These are phyloP conservation scores for Chiloscyllium plagiosum DNA, from an alignment of 2,113 vertebrate genomes.

Conservation along the genomic window DNA sequence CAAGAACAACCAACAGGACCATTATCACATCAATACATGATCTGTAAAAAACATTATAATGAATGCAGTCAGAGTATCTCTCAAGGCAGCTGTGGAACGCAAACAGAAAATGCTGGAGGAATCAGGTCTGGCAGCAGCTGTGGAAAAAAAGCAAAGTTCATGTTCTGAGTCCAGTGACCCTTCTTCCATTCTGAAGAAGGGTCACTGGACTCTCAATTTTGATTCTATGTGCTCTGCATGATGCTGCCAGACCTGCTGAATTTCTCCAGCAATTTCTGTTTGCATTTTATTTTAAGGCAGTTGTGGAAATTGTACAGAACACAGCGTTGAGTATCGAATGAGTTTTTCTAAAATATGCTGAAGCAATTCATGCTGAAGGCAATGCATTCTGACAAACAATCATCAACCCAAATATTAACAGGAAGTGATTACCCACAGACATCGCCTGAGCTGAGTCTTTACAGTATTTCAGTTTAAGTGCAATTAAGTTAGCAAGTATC, in stretches of 20 bases:
- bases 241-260: too few species aligned
- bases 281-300: not conserved
- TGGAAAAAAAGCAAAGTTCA: too few species aligned
- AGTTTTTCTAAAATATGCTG: not conserved
- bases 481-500: not conserved
- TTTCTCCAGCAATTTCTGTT: too few species aligned
- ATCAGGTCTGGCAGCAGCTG: too few species aligned
- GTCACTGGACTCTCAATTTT: too few species aligned
- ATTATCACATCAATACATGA: conserved; percentile 38
- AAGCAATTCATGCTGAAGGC: too few species aligned
- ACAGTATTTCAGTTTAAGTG: not conserved
- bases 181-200: too few species aligned
- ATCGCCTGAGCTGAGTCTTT: not conserved
- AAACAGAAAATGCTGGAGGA: not conserved
- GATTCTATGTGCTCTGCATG: too few species aligned
- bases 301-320: not conserved
- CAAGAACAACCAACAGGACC: conserved; percentile 33
- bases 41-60: not conserved
- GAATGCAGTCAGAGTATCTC: too few species aligned
- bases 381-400: not conserved
- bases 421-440: not conserved
- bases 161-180: too few species aligned
- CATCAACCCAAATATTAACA: not conserved
- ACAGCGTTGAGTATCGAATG: not conserved
- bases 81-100: not conserved